phyloP scores from a whole-genome alignment of 2,888 invertebrate genomes.

The Xylocampa areola region DNA sequence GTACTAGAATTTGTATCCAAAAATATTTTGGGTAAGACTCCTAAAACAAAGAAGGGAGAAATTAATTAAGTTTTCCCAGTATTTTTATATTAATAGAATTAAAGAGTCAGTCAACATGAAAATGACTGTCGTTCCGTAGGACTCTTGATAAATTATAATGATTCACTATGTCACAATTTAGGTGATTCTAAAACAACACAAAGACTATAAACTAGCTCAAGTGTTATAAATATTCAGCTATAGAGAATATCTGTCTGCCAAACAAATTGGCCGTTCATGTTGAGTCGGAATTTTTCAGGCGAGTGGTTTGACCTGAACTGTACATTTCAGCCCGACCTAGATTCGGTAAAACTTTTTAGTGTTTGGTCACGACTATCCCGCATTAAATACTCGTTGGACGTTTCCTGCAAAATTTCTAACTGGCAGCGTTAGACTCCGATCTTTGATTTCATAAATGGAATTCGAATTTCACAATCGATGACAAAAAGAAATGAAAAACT shows the following conservation, averaged over 20 bases:
- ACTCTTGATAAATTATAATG: too few relatives aligned
- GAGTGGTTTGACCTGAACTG: slow-evolving; percentile 61
- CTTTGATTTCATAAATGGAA: slow-evolving; percentile 19
- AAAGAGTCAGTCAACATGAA: too few relatives aligned
- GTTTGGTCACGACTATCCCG: slow-evolving; percentile 42
- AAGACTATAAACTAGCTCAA: slow-evolving; percentile 6
- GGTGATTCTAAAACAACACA: slow-evolving; percentile 21
- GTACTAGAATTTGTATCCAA: too few relatives aligned
- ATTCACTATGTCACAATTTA: slow-evolving; percentile 10
- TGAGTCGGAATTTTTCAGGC: slow-evolving; percentile 48
- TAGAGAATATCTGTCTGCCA: slow-evolving; percentile 38
- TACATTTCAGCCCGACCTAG: slow-evolving; percentile 64
- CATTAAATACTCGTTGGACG: slow-evolving; percentile 35
- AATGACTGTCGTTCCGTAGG: too few relatives aligned
- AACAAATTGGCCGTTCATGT: slow-evolving; percentile 50
- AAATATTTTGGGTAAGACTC: too few relatives aligned
- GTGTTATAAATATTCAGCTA: slow-evolving; percentile 32
- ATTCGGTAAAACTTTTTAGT: slow-evolving; percentile 47
- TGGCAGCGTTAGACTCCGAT: background rate
- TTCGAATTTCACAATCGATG: too few relatives aligned
- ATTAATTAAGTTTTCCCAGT: too few relatives aligned
- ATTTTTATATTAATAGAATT: too few relatives aligned
- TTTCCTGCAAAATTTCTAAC: slow-evolving; percentile 15
- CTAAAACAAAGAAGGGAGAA: too few relatives aligned
- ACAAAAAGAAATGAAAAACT: too few relatives aligned